Evolutionary conservation across 2,113 vertebrate genomes (phyloP), one percentile per base, ranked within the genome.

Genomic region (Anhinga rufa): DNA sequence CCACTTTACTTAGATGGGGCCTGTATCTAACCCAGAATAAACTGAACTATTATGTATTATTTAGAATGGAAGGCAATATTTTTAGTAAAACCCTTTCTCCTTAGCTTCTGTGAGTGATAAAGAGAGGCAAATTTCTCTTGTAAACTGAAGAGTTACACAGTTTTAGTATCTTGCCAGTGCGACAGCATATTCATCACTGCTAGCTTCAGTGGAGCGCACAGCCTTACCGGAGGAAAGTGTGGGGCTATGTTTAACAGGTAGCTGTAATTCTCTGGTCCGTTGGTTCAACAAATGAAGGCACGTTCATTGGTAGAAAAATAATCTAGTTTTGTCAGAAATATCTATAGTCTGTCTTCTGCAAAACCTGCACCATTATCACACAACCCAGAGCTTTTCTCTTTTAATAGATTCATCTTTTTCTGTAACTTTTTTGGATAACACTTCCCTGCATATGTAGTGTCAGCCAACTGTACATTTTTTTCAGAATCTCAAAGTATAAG

Each of bases 261-360:
- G 4, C 54, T 44, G 0, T 9, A 74, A 92, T 92, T 65, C 94
- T 62, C 62, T 70, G 88, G 15, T 87, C 93, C 38, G 2, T 24
- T 88, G 64, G 40, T 71, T 94, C 86, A 92, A 90, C 83, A 94
- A 88, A 83, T 88, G 76, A 88, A 91, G n/a, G 76, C 34, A 7
- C 71, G 82, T 12, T 89, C 86, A 28, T 12, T 5, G 77, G 17
- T 31, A 81, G 82, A 71, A 92, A 87, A 87, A 82, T 51, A 55
- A 95, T 89, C 54, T 52, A 60, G 21, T 60, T 96, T 87, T 85
- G 84, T 95, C 86, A 85, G 61, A 85, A 91, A 54, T 95, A 90
- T 25, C 82, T 88, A 31, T 36, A 57, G 51, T 26, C 85, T 90
- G 51, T 20, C 85, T 94, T 83, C 88, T 75, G 64, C 70, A 84